Evolutionary conservation across 2,113 vertebrate genomes (phyloP).

Genomic region (Ginglymostoma cirratum): DNA sequence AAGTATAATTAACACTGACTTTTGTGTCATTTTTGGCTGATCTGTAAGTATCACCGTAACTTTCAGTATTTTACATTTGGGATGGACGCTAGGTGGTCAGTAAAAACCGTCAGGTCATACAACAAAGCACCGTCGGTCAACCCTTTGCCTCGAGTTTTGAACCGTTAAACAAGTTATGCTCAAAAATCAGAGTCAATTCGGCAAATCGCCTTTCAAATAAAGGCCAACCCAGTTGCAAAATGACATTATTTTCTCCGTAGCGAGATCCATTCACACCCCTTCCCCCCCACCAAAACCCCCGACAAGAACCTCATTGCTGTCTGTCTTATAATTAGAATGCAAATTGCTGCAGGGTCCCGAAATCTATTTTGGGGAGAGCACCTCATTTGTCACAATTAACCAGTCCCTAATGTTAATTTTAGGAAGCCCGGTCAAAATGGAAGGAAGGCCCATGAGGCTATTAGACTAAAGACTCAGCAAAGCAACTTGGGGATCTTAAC

Average conservation of each 20-base stretch:
- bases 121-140: background rate
- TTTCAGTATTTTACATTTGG: background rate
- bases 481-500: background rate
- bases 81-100: background rate
- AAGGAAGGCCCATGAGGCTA: background rate
- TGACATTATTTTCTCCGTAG: background rate
- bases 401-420: background rate
- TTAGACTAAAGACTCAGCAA: background rate
- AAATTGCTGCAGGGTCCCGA: slow-evolving; percentile 14
- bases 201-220: background rate
- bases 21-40: background rate
- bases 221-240: background rate
- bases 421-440: slow-evolving; percentile 19
- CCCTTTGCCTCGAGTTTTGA: background rate
- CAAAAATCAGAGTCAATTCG: background rate
- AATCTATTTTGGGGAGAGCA: slow-evolving; percentile 32
- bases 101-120: background rate
- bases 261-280: background rate
- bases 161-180: background rate
- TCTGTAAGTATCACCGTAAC: background rate
- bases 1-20: background rate
- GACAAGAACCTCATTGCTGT: background rate
- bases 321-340: slow-evolving; percentile 16
- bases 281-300: no score
- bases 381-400: slow-evolving; percentile 36